phyloP scores from a whole-genome alignment of 35 echinoderm and acorn worm species.

The Lytechinus variegatus region DNA sequence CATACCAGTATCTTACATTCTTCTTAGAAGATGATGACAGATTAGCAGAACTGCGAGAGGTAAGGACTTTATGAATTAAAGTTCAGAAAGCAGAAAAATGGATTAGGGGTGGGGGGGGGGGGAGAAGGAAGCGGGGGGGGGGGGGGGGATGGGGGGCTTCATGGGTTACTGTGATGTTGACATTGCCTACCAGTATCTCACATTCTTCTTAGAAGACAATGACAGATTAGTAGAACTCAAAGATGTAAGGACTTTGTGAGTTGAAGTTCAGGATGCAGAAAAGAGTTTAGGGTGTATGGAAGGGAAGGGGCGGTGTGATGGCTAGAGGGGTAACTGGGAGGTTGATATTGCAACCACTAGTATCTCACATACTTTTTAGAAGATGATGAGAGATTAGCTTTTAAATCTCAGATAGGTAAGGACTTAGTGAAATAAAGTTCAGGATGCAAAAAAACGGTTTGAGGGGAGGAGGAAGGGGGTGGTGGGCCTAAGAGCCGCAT shows the following conservation, averaged over 20 bases:
- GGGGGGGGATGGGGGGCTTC: too few relatives aligned
- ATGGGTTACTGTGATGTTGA: constrained; percentile 89
- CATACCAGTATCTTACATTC: constrained; percentile 94
- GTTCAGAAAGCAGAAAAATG: not conserved
- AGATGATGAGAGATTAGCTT: too few relatives aligned
- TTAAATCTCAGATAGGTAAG: too few relatives aligned
- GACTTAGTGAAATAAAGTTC: too few relatives aligned
- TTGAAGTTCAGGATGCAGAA: not conserved
- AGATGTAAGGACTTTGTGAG: constrained; percentile 54
- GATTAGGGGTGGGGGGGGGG: not conserved
- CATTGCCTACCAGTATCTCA: constrained; percentile 90
- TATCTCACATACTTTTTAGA: too few relatives aligned
- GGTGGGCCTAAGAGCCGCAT: not conserved
- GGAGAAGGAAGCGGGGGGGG: too few relatives aligned
- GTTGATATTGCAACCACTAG: too few relatives aligned
- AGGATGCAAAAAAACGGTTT: constrained; percentile 11
- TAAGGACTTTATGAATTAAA: not conserved
- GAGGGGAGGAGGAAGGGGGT: constrained; percentile 84
- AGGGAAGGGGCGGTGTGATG: too few relatives aligned
- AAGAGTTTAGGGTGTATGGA: not conserved
- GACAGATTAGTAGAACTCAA: constrained; percentile 67
- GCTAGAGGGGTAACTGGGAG: too few relatives aligned
- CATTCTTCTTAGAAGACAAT: constrained; percentile 94
- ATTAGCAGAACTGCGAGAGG: constrained; percentile 78
- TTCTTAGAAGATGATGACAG: constrained; percentile 89